Evolutionary conservation across 2,797 vertebrate species (phyloP).

Genomic region (Poeciliopsis gracilis): DNA sequence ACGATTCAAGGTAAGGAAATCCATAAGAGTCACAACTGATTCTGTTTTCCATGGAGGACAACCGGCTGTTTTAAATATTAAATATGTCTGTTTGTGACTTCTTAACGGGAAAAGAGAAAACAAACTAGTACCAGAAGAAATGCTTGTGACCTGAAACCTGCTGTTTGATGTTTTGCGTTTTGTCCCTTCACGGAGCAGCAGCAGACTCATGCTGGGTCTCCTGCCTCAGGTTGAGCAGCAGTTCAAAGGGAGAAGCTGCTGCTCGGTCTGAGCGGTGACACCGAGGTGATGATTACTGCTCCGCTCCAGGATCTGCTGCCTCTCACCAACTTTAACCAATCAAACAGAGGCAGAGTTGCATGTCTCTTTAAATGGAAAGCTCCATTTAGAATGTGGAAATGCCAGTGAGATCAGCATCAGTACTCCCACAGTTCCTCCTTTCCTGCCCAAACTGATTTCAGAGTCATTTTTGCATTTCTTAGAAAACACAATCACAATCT

Average conservation of each 20-base stretch:
- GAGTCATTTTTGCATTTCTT: neutral
- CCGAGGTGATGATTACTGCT: neutral
- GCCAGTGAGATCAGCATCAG: neutral
- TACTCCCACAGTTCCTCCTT: neutral
- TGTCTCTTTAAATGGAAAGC: neutral
- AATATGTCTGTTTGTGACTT: neutral
- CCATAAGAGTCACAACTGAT: neutral
- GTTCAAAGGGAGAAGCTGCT: neutral
- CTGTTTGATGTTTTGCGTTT: neutral
- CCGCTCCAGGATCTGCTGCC: neutral
- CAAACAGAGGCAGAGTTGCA: neutral
- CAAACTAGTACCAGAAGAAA: neutral
- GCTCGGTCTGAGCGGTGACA: neutral
- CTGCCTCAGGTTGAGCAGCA: neutral
- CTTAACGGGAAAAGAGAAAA: neutral
- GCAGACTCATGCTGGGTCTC: neutral
- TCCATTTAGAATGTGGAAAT: neutral
- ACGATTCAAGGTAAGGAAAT: slow-evolving; percentile 76
- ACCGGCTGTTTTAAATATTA: neutral
- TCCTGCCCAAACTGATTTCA: neutral
- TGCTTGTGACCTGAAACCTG: neutral
- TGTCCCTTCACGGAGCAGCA: neutral
- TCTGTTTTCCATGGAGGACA: neutral
- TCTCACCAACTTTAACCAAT: neutral
- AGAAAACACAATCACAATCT: neutral